These are phyloP conservation scores for Plagodis pulveraria DNA, from an alignment of 2,888 invertebrate species.

Conservation along the genomic window DNA sequence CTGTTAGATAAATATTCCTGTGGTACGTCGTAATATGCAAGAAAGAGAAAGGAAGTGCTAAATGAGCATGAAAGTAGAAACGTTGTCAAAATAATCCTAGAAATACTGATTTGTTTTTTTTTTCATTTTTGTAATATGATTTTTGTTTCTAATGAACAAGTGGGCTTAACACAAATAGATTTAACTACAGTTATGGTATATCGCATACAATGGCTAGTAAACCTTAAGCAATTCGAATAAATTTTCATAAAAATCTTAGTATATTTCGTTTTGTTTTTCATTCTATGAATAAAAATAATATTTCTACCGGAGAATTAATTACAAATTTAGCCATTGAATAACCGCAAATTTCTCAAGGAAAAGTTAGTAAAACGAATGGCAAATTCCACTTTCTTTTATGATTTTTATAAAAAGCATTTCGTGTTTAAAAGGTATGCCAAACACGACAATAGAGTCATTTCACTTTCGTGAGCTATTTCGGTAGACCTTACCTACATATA, in stretches of 20 bases:
- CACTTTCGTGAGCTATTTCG: neutral
- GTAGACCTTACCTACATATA: neutral
- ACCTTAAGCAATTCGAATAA: slow-evolving; percentile 25
- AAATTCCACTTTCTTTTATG: neutral
- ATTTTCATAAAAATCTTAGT: slow-evolving; percentile 45
- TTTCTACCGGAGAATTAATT: slow-evolving; percentile 23
- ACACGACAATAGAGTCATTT: neutral
- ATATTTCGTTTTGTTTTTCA: slow-evolving; percentile 32
- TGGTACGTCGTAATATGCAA: too few species aligned
- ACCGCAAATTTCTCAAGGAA: slow-evolving; percentile 14
- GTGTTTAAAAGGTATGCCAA: slow-evolving; percentile 4
- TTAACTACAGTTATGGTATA: too few species aligned
- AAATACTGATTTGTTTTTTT: too few species aligned
- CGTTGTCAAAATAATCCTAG: too few species aligned
- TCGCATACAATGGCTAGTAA: too few species aligned
- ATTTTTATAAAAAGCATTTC: neutral
- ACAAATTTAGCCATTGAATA: slow-evolving; percentile 22
- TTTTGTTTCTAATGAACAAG: too few species aligned
- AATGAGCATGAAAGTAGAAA: too few species aligned
- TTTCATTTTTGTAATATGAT: too few species aligned
- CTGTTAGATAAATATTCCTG: too few species aligned
- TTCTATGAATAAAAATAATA: slow-evolving; percentile 19
- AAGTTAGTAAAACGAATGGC: neutral
- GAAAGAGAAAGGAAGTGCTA: too few species aligned
- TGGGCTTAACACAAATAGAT: too few species aligned